These are phyloP conservation scores for Mus caroli DNA, from an alignment of 2,797 vertebrate species.

Conservation along the genomic window DNA sequence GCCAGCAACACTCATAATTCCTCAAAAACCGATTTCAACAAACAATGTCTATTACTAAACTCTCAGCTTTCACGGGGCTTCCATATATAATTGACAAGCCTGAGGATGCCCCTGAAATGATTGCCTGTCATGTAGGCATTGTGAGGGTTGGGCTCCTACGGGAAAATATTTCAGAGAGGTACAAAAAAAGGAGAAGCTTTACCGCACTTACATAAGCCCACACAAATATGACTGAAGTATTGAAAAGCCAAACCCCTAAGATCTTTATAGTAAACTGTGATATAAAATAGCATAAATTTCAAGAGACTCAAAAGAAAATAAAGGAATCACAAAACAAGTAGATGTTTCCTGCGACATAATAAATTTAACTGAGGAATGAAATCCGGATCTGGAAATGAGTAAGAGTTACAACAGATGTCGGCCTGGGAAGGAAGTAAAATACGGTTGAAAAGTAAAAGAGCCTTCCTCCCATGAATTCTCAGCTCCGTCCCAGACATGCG, in stretches of 20 bases:
- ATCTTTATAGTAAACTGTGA: not conserved
- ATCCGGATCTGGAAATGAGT: slow-evolving; percentile 25
- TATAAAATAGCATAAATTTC: not conserved
- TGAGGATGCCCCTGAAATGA: not conserved
- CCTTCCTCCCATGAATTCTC: not conserved
- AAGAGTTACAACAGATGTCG: slow-evolving; percentile 47
- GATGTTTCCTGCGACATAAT: not conserved
- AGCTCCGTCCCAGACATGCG: not conserved
- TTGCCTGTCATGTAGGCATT: not conserved
- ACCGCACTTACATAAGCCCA: not conserved
- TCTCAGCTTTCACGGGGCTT: not conserved
- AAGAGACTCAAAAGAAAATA: not conserved
- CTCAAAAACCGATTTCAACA: not conserved
- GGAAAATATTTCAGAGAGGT: not conserved
- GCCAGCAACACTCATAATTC: slow-evolving; percentile 28
- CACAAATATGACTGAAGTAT: not conserved
- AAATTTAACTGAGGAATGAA: slow-evolving; percentile 26
- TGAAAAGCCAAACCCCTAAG: slow-evolving; percentile 2
- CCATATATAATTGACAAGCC: not conserved
- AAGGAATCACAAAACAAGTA: slow-evolving; percentile 25
- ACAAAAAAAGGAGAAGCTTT: not conserved
- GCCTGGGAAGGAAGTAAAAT: slow-evolving; percentile 48
- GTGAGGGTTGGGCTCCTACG: not conserved
- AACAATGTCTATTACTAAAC: not conserved
- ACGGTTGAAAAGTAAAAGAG: not conserved